Conservation (phyloP, 1,140 invertebrate species). For the Scylla paramamosain region DNA sequence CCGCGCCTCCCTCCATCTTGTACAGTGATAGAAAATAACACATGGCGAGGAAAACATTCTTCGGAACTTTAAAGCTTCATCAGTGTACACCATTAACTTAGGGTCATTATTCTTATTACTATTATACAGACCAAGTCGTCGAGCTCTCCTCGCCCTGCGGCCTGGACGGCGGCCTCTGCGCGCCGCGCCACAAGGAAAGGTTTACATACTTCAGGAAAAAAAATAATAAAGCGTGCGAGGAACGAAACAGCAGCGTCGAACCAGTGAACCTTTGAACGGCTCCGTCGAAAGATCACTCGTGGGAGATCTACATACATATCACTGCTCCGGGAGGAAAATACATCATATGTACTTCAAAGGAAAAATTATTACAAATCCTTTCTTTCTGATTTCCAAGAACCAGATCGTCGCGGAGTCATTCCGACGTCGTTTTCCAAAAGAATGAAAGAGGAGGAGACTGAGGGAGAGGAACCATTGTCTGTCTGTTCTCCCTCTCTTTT, state of each 20-base stretch:
- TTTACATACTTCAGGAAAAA: slow-evolving; percentile 44
- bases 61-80: slow-evolving; percentile 57
- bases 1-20: slow-evolving; percentile 6
- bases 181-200: slow-evolving; percentile 7
- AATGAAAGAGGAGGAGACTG: neutral
- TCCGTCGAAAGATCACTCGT: slow-evolving; percentile 26
- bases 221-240: slow-evolving; percentile 61
- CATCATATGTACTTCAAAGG: slow-evolving; percentile 14
- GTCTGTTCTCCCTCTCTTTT: neutral
- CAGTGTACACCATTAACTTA: slow-evolving; percentile 28
- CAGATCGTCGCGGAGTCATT: slow-evolving; percentile 7
- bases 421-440: neutral
- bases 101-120: slow-evolving; percentile 24
- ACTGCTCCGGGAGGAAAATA: neutral
- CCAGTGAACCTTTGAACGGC: slow-evolving; percentile 33
- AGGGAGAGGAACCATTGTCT: neutral
- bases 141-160: neutral
- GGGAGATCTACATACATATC: slow-evolving; percentile 47
- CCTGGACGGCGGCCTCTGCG: neutral
- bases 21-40: slow-evolving; percentile 37
- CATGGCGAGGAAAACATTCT: slow-evolving; percentile 30
- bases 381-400: slow-evolving; percentile 4
- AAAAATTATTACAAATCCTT: neutral
- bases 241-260: slow-evolving; percentile 50
- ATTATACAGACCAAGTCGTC: neutral